Evolutionary conservation across 1,140 invertebrate genomes (phyloP), one percentile per base, ranked within the genome.

Genomic region (Rhopalosiphum padi): DNA sequence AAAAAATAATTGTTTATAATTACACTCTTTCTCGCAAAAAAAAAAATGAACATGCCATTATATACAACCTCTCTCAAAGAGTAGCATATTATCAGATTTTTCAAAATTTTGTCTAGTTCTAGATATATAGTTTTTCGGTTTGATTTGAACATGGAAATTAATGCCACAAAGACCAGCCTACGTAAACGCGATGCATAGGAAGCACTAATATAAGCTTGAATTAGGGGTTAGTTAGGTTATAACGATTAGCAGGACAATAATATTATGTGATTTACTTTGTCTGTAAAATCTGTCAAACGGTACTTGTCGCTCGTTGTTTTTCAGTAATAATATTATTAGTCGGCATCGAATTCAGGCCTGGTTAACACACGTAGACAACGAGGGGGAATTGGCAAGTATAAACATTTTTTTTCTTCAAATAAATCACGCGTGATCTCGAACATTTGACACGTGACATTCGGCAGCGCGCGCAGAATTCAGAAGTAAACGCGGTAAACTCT

Each of bases 331-430:
- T 77, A 77, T 77, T 77, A n/a, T 77, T 77, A 77, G 4, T 6
- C 30, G 0, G 1, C 15, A 4, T 15, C n/a, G 0, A 1, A 35
- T n/a, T 68, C 21, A n/a, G 5, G 15, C 30, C n/a, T 0, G 30
- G 15, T n/a, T 0, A 77, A 15, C 11, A 77, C n/a, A 6, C 30
- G 30, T n/a, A 77, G 60, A 77, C 15, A 18, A 68, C 23, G n/a
- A 53, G 30, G 60, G 2, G 18, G n/a, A 18, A n/a, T n/a, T 18
- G 30, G 5, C 15, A 15, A n/a, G 30, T n/a, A 77, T 11, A 77
- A 77, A 77, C 30, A 68, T 68, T 68, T 77, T 77, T 77, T 68
- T n/a, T 30, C 3, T 68, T 77, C 30, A 77, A 77, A 77, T 35
- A 77, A 77, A 77, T 77, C 15, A 77, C 60, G 30, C 15, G n/a